These are phyloP conservation scores for Ashinkailepas kermadecensis DNA, from an alignment of 2,888 invertebrate species.

Conservation along the genomic window DNA sequence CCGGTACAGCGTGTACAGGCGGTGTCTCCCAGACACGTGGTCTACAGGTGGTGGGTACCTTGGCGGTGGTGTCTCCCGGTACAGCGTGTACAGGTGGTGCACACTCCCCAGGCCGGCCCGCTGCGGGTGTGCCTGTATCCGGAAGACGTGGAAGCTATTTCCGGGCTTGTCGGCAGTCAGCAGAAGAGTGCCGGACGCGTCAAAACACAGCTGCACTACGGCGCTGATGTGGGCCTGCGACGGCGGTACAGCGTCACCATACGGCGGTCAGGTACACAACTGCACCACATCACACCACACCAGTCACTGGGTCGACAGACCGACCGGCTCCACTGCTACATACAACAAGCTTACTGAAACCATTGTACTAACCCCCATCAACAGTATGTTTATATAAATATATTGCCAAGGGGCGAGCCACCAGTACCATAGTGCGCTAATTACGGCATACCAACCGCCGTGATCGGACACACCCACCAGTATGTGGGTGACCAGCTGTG, in stretches of 20 bases:
- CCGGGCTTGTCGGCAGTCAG: conserved; percentile 87
- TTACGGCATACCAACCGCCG: too few species aligned
- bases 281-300: neutral
- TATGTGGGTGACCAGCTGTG: too few species aligned
- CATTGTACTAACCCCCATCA: too few species aligned
- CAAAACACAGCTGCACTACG: conserved; percentile 80
- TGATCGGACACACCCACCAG: too few species aligned
- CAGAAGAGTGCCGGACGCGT: conserved; percentile 78
- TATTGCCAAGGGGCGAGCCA: too few species aligned
- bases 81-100: conserved; percentile 89
- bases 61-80: conserved; percentile 90
- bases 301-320: too few species aligned
- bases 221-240: conserved; percentile 46
- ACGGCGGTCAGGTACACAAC: neutral
- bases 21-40: too few species aligned
- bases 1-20: too few species aligned
- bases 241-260: neutral
- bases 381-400: too few species aligned
- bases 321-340: too few species aligned
- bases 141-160: conserved; percentile 92
- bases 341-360: too few species aligned
- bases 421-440: too few species aligned
- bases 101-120: conserved; percentile 78
- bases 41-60: conserved; percentile 49
- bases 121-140: conserved; percentile 85